phyloP scores from a whole-genome alignment of 37 sponge, comb jelly and placozoan species.

The Ephydatia muelleri region DNA sequence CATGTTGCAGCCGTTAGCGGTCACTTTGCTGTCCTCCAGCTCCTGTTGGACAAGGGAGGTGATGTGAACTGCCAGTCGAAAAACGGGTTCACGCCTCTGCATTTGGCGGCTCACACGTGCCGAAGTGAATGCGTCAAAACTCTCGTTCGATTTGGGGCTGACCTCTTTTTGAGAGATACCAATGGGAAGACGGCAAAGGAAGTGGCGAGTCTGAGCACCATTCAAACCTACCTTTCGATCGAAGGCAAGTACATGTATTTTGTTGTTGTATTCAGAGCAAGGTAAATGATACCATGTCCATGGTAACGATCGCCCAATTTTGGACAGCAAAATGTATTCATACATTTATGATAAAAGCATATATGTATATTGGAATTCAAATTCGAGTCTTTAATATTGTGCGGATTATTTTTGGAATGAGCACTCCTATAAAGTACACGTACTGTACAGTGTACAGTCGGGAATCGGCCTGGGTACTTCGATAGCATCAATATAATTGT shows the following conservation, averaged over 20 bases:
- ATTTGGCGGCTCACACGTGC: conserved; percentile 71
- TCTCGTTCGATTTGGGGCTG: conserved; percentile 54
- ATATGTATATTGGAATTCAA: too few relatives aligned
- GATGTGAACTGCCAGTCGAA: conserved; percentile 70
- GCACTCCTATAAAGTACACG: too few relatives aligned
- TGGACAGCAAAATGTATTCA: too few relatives aligned
- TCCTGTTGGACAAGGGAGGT: conserved; percentile 45
- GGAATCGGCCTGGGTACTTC: too few relatives aligned
- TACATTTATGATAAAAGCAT: too few relatives aligned
- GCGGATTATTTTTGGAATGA: too few relatives aligned
- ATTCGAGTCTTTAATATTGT: too few relatives aligned
- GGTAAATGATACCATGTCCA: too few relatives aligned
- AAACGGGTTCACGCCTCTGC: conserved; percentile 76
- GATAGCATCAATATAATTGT: too few relatives aligned
- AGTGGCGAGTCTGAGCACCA: conserved; percentile 47
- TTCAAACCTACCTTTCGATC: conserved; percentile 36
- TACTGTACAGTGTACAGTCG: too few relatives aligned
- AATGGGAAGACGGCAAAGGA: conserved; percentile 78
- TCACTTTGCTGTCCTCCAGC: conserved; percentile 45
- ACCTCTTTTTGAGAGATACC: conserved; percentile 55
- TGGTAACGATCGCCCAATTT: too few relatives aligned
- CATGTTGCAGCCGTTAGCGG: conserved; percentile 75
- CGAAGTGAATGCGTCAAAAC: conserved; percentile 62
- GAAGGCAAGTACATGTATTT: conserved; percentile 47
- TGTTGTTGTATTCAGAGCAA: too few relatives aligned